Evolutionary conservation across 2,888 invertebrate genomes (phyloP), one percentile per base, ranked within the genome.

Genomic region (Pterostichus niger): DNA sequence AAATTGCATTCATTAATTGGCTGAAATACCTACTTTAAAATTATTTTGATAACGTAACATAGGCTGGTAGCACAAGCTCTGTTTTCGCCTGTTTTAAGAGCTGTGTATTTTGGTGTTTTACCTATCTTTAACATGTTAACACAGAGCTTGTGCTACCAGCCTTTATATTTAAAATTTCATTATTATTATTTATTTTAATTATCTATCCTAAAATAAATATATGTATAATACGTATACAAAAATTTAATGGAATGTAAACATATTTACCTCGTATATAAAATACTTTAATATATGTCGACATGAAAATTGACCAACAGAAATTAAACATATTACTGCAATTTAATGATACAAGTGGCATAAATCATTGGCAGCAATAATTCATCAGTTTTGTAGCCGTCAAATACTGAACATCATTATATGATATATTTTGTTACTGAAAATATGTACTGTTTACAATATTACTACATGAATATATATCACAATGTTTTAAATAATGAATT

Each of bases 271-370:
- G 13, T 56, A 56, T 7, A 56, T 56, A 6, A 56, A 17, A 15
- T 6, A 24, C 1, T 56, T 9, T n/a, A 56, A 3, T 10, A 17
- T 17, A 49, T 49, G 49, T 49, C 56, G 17, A 13, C 56, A 56
- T 13, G 56, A 56, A 56, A 56, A 56, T 56, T 17, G 56, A n/a
- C 6, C 24, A 24, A 2, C 49, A 10, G 24, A 15, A 17, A 56
- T 56, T 56, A 56, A 56, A 17, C 56, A 56, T 56, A 10, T 56
- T 56, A 11, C 56, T 56, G 56, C 56, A 56, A 56, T 56, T 56
- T 56, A 56, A 56, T 17, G 56, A 56, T 17, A 56, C 17, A 56
- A 56, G 17, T 56, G 10, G 17, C 56, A 13, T 56, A 56, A 56
- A 56, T 56, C 56, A 56, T 56, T 56, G 5, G 17, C 15, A 2